Evolutionary conservation across 2,888 invertebrate genomes (phyloP).

Genomic region (Parnassius glacialis): DNA sequence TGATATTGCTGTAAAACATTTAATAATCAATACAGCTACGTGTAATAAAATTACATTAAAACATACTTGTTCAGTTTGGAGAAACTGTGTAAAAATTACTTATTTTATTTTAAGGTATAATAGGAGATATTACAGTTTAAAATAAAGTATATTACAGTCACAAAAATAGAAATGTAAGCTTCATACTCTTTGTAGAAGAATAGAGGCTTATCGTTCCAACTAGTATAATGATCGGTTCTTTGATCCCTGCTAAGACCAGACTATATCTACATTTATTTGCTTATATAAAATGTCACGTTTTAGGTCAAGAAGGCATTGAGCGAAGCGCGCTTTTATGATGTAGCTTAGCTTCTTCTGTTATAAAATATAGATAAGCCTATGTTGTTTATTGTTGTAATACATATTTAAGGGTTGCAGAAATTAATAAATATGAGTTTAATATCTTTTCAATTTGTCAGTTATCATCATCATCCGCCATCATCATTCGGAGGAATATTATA

Average conservation of each 20-base stretch:
- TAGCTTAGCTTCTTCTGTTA: conserved; percentile 4
- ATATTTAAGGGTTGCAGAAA: not conserved
- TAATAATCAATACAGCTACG: no score
- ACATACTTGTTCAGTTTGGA: no score
- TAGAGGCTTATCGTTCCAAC: not conserved
- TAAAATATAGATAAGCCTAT: conserved; percentile 2
- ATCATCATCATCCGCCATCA: no score
- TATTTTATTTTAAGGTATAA: no score
- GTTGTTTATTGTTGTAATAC: conserved; percentile 14
- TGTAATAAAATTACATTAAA: no score
- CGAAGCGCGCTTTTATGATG: conserved; percentile 16
- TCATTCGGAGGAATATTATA: no score
- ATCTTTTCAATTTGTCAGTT: no score
- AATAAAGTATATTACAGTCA: no score
- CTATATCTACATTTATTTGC: not conserved
- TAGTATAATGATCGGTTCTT: conserved; percentile 6
- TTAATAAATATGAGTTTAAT: no score
- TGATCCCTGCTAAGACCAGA: conserved; percentile 11
- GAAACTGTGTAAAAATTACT: no score
- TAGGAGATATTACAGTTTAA: no score
- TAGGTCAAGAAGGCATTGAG: conserved; percentile 26
- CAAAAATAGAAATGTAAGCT: not conserved
- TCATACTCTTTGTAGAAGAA: not conserved
- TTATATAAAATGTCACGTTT: conserved; percentile 23
- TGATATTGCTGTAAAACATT: no score